Conservation (phyloP, 2,797 vertebrate genomes). For the Coracias cyanogaster region DNA sequence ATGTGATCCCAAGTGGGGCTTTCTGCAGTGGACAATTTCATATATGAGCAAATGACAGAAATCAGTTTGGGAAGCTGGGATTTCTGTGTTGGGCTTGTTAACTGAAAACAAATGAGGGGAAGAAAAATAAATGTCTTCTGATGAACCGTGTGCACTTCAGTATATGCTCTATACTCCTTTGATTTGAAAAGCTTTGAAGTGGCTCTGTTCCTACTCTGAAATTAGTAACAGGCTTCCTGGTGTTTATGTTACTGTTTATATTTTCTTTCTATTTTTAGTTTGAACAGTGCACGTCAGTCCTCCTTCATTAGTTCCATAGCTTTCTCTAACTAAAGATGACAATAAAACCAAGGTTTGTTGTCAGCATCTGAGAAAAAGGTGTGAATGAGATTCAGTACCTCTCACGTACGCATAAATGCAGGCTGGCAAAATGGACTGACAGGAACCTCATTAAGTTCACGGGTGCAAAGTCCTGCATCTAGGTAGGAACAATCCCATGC, state of each 20-base stretch:
- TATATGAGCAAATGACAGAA: not conserved
- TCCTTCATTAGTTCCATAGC: not conserved
- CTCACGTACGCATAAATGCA: rapidly evolving
- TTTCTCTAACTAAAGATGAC: not conserved
- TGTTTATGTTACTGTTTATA: not conserved
- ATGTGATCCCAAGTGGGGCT: rapidly evolving
- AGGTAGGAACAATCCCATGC: not conserved
- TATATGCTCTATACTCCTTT: not conserved
- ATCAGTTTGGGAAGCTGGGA: not conserved
- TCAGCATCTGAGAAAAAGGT: not conserved
- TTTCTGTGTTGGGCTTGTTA: not conserved
- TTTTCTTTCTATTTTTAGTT: not conserved
- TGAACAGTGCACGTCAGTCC: not conserved
- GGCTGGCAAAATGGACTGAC: not conserved
- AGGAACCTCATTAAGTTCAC: not conserved
- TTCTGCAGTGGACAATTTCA: not conserved
- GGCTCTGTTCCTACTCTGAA: not conserved
- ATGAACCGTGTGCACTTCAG: not conserved
- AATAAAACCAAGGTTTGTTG: not conserved
- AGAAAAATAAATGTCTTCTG: not conserved
- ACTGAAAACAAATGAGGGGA: not conserved
- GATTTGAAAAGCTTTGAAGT: not conserved
- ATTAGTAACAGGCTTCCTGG: not conserved
- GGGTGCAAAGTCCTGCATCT: not conserved
- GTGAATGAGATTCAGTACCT: not conserved